Evolutionary conservation across 2,113 vertebrate species (phyloP).

Genomic region (Suricata suricatta): DNA sequence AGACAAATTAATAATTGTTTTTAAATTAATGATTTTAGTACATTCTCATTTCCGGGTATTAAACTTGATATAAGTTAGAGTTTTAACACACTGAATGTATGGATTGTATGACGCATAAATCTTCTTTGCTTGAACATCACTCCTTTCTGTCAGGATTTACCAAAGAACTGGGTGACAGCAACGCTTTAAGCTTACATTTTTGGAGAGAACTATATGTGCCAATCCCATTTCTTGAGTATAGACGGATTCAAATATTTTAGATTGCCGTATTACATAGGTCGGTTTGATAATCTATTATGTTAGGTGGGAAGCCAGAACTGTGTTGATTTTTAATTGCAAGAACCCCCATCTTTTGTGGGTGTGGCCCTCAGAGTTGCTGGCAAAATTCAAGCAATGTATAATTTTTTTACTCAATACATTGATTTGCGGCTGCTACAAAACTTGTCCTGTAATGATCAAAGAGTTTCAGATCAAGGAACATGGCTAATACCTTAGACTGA

Average conservation of each 20-base stretch:
- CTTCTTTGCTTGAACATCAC: neutral
- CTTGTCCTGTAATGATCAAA: neutral
- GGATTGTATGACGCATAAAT: neutral
- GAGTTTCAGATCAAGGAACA: neutral
- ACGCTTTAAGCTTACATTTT: neutral
- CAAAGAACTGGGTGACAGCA: neutral
- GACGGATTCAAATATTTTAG: neutral
- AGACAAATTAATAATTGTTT: neutral
- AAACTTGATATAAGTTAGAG: neutral
- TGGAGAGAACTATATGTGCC: neutral
- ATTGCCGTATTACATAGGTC: neutral
- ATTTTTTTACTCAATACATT: neutral
- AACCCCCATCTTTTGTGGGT: rapidly evolving
- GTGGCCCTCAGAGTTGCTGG: neutral
- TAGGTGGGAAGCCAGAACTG: neutral
- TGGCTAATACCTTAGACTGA: neutral
- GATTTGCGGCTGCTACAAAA: neutral
- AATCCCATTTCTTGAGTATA: neutral
- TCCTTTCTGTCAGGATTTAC: neutral
- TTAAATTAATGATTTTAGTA: neutral
- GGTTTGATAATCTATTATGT: neutral
- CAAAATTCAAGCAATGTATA: neutral
- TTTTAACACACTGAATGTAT: neutral
- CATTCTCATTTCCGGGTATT: neutral
- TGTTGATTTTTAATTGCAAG: neutral